These are phyloP conservation scores for Octodon degus DNA, from an alignment of 2,113 vertebrate species.

Conservation along the genomic window DNA sequence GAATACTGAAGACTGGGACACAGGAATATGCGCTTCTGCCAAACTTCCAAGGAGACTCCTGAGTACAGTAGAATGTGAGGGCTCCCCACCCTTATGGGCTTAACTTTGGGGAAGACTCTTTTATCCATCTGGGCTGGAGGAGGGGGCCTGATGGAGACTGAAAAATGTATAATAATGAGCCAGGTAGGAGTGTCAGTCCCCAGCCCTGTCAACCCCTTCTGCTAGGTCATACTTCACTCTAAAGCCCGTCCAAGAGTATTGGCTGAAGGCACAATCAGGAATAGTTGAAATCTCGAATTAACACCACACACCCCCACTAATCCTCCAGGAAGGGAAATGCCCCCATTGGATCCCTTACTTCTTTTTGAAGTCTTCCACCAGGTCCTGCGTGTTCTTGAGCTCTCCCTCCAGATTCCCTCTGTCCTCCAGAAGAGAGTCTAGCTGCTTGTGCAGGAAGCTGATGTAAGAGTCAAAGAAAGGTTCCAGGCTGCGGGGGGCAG, in stretches of 20 bases:
- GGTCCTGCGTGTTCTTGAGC: constrained; percentile 89
- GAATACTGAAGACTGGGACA: not conserved
- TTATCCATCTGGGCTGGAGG: not conserved
- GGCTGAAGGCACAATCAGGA: constrained; percentile 4
- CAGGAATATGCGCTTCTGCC: not conserved
- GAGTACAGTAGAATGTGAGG: not conserved
- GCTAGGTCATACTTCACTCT: not conserved
- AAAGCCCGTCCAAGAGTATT: not conserved
- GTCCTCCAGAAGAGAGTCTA: constrained; percentile 87
- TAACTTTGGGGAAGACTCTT: not conserved
- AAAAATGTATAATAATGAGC: not conserved
- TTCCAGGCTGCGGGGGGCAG: constrained; percentile 81
- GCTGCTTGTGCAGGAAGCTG: constrained; percentile 86
- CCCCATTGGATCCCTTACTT: constrained; percentile 82
- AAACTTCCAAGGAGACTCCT: not conserved
- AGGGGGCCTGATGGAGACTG: not conserved
- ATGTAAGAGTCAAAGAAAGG: constrained; percentile 91
- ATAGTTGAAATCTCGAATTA: not conserved
- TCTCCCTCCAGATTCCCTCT: constrained; percentile 89
- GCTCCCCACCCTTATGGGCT: not conserved
- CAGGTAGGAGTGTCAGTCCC: not conserved
- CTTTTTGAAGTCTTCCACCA: constrained; percentile 92
- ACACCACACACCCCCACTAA: not conserved
- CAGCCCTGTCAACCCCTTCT: not conserved
- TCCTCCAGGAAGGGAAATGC: not conserved